Evolutionary conservation across 2,888 invertebrate genomes (phyloP).

Genomic region (Anoplius nigerrimus): DNA sequence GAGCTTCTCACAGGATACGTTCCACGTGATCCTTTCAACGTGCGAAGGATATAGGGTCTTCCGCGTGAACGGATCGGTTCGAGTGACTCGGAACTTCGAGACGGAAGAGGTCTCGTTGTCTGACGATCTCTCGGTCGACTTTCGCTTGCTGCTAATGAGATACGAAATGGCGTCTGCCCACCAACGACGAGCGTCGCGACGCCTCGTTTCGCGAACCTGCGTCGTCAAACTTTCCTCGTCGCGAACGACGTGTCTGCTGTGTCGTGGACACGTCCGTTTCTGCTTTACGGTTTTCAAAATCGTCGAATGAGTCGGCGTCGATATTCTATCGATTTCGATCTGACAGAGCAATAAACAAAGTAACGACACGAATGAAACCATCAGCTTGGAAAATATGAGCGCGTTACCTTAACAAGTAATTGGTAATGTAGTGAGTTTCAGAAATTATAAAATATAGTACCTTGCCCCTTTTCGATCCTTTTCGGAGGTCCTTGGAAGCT

Average conservation of each 20-base stretch:
- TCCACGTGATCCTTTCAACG: constrained; percentile 51
- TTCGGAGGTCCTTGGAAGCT: too few relatives aligned
- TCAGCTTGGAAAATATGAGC: too few relatives aligned
- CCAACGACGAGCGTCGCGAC: constrained; percentile 59
- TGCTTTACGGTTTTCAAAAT: constrained; percentile 72
- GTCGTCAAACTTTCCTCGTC: constrained; percentile 45
- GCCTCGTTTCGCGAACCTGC: constrained; percentile 58
- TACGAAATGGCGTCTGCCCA: constrained; percentile 61
- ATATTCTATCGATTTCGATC: constrained; percentile 79
- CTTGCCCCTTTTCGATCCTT: constrained; percentile 36
- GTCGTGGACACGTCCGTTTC: constrained; percentile 58
- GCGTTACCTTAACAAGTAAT: too few relatives aligned
- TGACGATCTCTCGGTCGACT: not conserved
- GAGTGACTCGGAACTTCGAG: constrained; percentile 54
- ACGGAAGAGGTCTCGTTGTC: constrained; percentile 11
- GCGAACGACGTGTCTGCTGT: constrained; percentile 50
- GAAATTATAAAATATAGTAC: constrained; percentile 10
- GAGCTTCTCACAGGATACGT: not conserved
- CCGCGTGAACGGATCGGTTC: constrained; percentile 61
- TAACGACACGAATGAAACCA: too few relatives aligned
- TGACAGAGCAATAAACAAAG: constrained; percentile 58
- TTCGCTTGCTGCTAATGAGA: constrained; percentile 38
- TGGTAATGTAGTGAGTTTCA: too few relatives aligned
- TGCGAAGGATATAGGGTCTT: constrained; percentile 59
- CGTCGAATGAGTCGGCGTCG: constrained; percentile 83